Evolutionary conservation across 2,797 vertebrate species (phyloP).

Genomic region (Parauchenoglanis punctatus): DNA sequence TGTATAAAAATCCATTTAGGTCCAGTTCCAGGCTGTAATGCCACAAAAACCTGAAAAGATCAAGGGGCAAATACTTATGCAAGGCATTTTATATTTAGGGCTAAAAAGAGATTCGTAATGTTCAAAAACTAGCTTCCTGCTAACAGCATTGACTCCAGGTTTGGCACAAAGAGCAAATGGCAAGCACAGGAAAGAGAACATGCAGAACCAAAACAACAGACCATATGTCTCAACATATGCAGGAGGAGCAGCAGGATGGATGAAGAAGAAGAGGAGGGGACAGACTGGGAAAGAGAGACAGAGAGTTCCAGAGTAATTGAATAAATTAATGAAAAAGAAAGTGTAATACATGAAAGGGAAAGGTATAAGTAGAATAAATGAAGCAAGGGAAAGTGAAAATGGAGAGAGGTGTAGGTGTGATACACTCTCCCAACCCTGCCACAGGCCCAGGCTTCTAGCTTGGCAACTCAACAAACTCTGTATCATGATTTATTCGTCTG

Average conservation of each 20-base stretch:
- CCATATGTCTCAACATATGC: slow-evolving; percentile 60
- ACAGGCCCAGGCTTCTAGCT: slow-evolving; percentile 69
- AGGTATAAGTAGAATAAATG: background rate
- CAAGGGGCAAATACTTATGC: background rate
- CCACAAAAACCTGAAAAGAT: background rate
- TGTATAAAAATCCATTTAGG: background rate
- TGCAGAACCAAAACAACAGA: slow-evolving; percentile 60
- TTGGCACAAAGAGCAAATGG: slow-evolving; percentile 46
- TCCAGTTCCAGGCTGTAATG: background rate
- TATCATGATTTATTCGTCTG: slow-evolving; percentile 78
- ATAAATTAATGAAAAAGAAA: slow-evolving; percentile 16
- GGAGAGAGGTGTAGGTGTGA: slow-evolving; percentile 62
- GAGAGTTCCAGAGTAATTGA: background rate
- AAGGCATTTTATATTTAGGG: background rate
- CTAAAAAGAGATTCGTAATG: background rate
- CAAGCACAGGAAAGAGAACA: slow-evolving; percentile 50
- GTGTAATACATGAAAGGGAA: slow-evolving; percentile 7
- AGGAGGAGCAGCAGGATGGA: slow-evolving; percentile 54
- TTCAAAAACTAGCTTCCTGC: background rate
- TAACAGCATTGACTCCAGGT: background rate
- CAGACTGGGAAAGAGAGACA: slow-evolving; percentile 39
- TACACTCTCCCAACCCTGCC: slow-evolving; percentile 64
- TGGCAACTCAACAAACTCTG: slow-evolving; percentile 74
- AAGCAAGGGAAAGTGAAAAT: slow-evolving; percentile 9
- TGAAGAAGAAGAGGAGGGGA: slow-evolving; percentile 59